phyloP scores from a whole-genome alignment of 2,113 vertebrate species.

The Tinamus guttatus region DNA sequence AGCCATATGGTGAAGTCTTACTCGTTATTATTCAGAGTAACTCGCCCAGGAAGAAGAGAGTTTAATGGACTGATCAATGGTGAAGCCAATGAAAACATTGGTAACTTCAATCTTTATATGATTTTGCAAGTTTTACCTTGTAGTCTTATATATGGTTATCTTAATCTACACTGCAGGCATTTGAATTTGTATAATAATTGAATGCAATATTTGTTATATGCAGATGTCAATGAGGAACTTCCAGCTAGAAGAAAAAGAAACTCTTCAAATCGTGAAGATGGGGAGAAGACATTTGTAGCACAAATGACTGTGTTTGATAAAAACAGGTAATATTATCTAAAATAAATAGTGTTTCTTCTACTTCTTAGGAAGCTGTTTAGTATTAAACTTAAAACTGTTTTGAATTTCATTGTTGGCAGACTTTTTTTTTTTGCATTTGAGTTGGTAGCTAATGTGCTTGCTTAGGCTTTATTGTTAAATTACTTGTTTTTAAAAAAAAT shows the following conservation, averaged over 20 bases:
- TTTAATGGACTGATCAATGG: constrained; percentile 90
- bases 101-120: constrained; percentile 73
- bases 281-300: constrained; percentile 92
- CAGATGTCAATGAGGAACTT: constrained; percentile 93
- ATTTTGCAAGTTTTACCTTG: neutral
- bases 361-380: neutral
- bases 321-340: constrained; percentile 87
- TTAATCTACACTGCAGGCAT: neutral
- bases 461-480: neutral
- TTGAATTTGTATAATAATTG: neutral
- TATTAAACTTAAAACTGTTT: neutral
- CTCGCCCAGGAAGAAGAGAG: constrained; percentile 90
- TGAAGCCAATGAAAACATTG: constrained; percentile 96
- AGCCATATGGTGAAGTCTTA: constrained; percentile 99
- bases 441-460: neutral
- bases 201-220: constrained; percentile 33
- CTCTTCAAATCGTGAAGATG: constrained; percentile 90
- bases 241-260: constrained; percentile 91
- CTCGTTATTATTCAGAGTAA: constrained; percentile 97
- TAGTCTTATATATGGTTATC: fast-evolving
- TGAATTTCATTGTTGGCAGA: neutral
- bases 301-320: constrained; percentile 99
- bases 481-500: neutral
- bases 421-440: neutral
- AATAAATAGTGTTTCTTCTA: neutral